Base-by-base conservation (phyloP, 2,797 vertebrate species). In the Poeciliopsis paucimaculata region DNA sequence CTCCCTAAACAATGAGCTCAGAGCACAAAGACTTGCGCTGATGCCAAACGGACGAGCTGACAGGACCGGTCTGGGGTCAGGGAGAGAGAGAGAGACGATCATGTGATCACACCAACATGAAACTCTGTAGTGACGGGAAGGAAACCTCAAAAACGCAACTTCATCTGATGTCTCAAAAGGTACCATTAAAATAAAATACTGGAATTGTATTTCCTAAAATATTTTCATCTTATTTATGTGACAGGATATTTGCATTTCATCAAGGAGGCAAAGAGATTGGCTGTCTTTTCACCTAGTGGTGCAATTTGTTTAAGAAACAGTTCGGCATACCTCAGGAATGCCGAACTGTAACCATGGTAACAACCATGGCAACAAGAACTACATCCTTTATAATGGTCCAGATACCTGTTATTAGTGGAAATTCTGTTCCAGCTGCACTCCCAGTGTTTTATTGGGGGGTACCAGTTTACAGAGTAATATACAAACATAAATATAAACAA, bases 1-100 rank as follows among this genome's bases (percentile, higher is more conserved):
- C 85, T 36, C 76, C 23, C 51, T 76, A 82, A 90, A 94, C 93
- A 91, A 89, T 78, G 87, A 88, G 73, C 72, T 78, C 28, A 5
- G 41, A 6, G 9, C 86, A 92, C 86, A 91, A 91, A 92, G 78
- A 51, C 78, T 34, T 0, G 51, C 0, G 83, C 84, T 90, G 82
- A 91, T 77, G 55, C 83, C 87, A 82, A 82, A 82, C 84, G 87
- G 91, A 92, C 77, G 72, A 88, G 88, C 88, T 88, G 83, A 82
- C 85, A 26, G 82, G 82, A 76, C 66, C 0, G 23, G 75, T 78
- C 71, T 70, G 78, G 55, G 85, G 82, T 80, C 46, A 11, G 72
- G 62, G 9, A 47, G 46, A 43, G 77, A 53, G 51, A 53, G 53
- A 55, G 26, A n/a, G 26, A 13, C 10, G 2, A 71, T 71, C 68